Evolutionary conservation across 2,113 vertebrate genomes (phyloP).

Genomic region (Pipra filicauda): DNA sequence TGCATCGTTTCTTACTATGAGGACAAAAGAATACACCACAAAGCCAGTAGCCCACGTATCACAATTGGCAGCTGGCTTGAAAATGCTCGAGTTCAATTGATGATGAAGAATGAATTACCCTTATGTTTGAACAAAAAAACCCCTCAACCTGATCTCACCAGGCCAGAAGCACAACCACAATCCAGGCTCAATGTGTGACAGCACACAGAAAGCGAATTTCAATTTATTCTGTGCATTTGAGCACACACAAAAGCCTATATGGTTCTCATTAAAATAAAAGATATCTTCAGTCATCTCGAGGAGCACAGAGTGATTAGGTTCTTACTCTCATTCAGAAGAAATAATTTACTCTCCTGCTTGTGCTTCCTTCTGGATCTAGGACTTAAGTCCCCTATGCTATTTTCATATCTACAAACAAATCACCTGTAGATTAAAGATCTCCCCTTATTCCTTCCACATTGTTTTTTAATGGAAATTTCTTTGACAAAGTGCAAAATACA

Average conservation of each 20-base stretch:
- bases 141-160: conserved; percentile 51
- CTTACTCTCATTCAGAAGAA: neutral
- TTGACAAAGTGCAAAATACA: conserved; percentile 23
- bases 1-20: neutral
- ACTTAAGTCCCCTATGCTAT: neutral
- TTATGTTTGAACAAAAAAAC: conserved; percentile 40
- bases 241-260: conserved; percentile 58
- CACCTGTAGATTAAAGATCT: neutral
- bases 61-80: conserved; percentile 58
- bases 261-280: conserved; percentile 49
- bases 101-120: conserved; percentile 63
- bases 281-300: conserved; percentile 35
- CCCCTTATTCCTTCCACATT: neutral
- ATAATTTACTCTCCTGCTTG: neutral
- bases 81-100: conserved; percentile 43
- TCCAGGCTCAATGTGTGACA: conserved; percentile 36
- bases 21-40: conserved; percentile 53
- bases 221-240: conserved; percentile 59
- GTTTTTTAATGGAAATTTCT: conserved; percentile 28
- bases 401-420: conserved; percentile 37
- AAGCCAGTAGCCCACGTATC: neutral
- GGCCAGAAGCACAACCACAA: conserved; percentile 53
- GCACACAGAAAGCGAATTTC: conserved; percentile 40
- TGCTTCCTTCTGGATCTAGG: neutral
- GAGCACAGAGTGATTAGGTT: neutral